phyloP scores from a whole-genome alignment of 2,888 invertebrate genomes.

The Parnassius orleans region DNA sequence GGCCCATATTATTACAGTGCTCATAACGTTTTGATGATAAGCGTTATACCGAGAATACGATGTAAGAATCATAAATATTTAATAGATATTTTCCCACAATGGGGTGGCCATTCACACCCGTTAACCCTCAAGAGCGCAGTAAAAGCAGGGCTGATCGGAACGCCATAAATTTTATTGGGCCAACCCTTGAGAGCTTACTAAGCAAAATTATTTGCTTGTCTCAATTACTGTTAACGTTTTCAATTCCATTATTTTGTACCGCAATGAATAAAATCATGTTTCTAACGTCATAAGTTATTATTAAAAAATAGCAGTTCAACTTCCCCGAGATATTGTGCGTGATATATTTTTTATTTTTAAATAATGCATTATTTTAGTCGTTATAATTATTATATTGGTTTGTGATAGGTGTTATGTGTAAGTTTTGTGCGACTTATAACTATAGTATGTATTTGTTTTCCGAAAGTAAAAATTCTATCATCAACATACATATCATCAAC shows the following conservation, averaged over 20 bases:
- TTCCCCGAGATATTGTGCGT: too few relatives aligned
- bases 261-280: slow-evolving; percentile 1
- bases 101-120: slow-evolving; percentile 76
- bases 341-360: too few relatives aligned
- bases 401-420: too few relatives aligned
- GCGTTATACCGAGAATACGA: slow-evolving; percentile 39
- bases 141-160: slow-evolving; percentile 69
- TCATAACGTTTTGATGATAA: slow-evolving; percentile 54
- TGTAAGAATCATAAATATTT: slow-evolving; percentile 74
- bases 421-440: too few relatives aligned
- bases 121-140: slow-evolving; percentile 68
- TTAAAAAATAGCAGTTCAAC: too few relatives aligned
- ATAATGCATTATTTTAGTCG: too few relatives aligned
- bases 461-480: too few relatives aligned
- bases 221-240: slow-evolving; percentile 54
- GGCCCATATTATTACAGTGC: slow-evolving; percentile 45
- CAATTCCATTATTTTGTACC: slow-evolving; percentile 38
- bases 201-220: slow-evolving; percentile 65
- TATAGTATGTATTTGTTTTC: too few relatives aligned
- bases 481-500: too few relatives aligned
- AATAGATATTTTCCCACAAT: slow-evolving; percentile 79
- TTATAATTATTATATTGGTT: too few relatives aligned
- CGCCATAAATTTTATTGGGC: slow-evolving; percentile 60
- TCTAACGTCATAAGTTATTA: too few relatives aligned
- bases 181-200: slow-evolving; percentile 57